These are phyloP conservation scores for Nautilus pompilius DNA, from an alignment of 1,140 invertebrate species.

Conservation along the genomic window DNA sequence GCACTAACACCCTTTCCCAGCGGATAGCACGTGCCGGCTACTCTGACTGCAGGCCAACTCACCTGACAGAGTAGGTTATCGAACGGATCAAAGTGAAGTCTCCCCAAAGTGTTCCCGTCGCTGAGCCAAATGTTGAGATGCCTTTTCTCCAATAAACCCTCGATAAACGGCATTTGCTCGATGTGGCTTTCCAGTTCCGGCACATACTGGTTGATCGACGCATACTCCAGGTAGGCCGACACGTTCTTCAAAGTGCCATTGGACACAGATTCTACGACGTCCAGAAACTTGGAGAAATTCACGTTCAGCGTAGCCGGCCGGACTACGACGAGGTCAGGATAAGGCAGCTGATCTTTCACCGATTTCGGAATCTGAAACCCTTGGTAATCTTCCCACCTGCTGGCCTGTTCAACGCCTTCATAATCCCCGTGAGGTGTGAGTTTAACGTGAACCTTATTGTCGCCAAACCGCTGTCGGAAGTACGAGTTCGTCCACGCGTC, in stretches of 20 bases:
- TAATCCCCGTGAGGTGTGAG: constrained; percentile 42
- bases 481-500: constrained; percentile 46
- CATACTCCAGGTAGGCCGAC: constrained; percentile 51
- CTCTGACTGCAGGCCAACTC: no score
- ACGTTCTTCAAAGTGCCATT: constrained; percentile 25
- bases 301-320: constrained; percentile 40
- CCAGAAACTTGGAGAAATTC: constrained; percentile 46
- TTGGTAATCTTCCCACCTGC: constrained; percentile 34
- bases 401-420: constrained; percentile 44
- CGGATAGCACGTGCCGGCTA: no score
- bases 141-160: constrained; percentile 22
- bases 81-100: constrained; percentile 50
- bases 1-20: no score
- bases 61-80: constrained; percentile 52
- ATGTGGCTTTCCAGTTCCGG: constrained; percentile 42
- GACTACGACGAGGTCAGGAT: constrained; percentile 48
- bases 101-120: constrained; percentile 51
- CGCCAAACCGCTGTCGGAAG: constrained; percentile 32
- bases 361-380: constrained; percentile 33
- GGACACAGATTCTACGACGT: constrained; percentile 33
- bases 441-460: constrained; percentile 42
- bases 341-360: constrained; percentile 32
- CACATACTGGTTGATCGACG: constrained; percentile 41
- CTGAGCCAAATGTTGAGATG: constrained; percentile 51
- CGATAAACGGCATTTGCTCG: constrained; percentile 35